A percentile compares a stretch with the other conserved stretches of the same genome.
These are phyloP conservation scores for Ptiloglossa arizonensis DNA, from an alignment of 1,140 invertebrate genomes.

Conservation along the genomic window DNA sequence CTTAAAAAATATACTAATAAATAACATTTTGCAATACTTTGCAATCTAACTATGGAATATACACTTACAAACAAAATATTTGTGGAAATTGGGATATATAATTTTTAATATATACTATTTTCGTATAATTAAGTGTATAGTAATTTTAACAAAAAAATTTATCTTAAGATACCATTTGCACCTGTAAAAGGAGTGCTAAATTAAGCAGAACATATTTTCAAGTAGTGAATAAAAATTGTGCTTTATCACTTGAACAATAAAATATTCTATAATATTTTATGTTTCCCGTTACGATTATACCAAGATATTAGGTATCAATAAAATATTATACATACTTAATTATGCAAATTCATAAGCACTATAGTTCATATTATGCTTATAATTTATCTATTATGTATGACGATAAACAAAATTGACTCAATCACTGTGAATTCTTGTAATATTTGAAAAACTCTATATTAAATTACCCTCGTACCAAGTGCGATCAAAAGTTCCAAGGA, in stretches of 20 bases:
- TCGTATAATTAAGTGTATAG: not conserved
- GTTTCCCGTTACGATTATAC: not conserved
- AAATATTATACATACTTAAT: slow-evolving; percentile 6
- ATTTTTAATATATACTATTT: not conserved
- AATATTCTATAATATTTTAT: slow-evolving; percentile 13
- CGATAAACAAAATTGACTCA: not conserved
- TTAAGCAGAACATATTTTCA: slow-evolving; percentile 20
- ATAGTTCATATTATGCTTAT: slow-evolving; percentile 22
- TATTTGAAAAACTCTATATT: not conserved
- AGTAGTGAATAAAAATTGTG: slow-evolving; percentile 34
- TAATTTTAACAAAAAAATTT: slow-evolving; percentile 17
- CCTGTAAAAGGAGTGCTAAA: slow-evolving; percentile 38
- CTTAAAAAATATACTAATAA: slow-evolving; percentile 6
- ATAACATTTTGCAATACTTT: slow-evolving; percentile 1
- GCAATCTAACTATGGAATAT: not conserved
- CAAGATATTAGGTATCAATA: not conserved
- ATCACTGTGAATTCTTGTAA: slow-evolving; percentile 12
- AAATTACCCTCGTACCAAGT: not conserved
- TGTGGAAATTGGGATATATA: not conserved
- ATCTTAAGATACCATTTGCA: slow-evolving; percentile 21
- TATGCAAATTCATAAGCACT: slow-evolving; percentile 4
- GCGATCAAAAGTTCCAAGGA: too few species aligned
- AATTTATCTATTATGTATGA: slow-evolving; percentile 29
- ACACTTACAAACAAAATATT: not conserved
- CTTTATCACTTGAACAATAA: slow-evolving; percentile 1